Base-by-base conservation (phyloP, 2,797 vertebrate genomes). In the Sebastes jordani region DNA sequence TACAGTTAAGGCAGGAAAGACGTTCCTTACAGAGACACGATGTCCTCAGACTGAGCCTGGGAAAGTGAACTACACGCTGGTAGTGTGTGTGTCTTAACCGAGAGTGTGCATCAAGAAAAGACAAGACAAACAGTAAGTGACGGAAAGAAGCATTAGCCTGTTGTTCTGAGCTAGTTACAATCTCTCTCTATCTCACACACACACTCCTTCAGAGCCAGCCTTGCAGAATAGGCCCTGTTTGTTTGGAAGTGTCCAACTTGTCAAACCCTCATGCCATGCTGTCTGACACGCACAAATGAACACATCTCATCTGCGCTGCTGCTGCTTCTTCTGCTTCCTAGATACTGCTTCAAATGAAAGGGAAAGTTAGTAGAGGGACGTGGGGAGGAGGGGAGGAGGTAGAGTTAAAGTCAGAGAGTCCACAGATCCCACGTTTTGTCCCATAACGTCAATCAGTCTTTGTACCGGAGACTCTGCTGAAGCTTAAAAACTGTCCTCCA, bases 261-360 rank as follows among this genome's bases (percentile, higher is more conserved):
- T 92, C 92, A 93, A 82, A 88, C 71, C 81, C 80, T 85, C 86
- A 90, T 63, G 86, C 84, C 88, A 88, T 65, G 84, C 88, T 90
- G 91, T 91, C 91, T 87, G 93, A 91, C 92, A 92, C 89, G 90
- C 93, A 93, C 93, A 93, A 84, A 93, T 91, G 93, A 94, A 94
- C 93, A 90, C 88, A 91, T 93, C 91, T 92, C 85, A 88, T 90
- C 90, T 84, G 82, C 68, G 81, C 75, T 58, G 74, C 3, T 64
- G 83, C 85, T 68, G 83, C 77, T 58, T 81, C 69, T 75, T 83
- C 71, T 75, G 76, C 79, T 85, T 88, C 81, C 73, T 71, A 86
- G 87, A 87, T 80, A 77, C 69, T 3, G 61, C 73, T 78, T 82
- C 71, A 73, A 86, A 86, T 85, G 84, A 87, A 86, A 87, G 79